These are phyloP conservation scores for Clarias magur DNA, from an alignment of 2,113 vertebrate species.

Conservation along the genomic window DNA sequence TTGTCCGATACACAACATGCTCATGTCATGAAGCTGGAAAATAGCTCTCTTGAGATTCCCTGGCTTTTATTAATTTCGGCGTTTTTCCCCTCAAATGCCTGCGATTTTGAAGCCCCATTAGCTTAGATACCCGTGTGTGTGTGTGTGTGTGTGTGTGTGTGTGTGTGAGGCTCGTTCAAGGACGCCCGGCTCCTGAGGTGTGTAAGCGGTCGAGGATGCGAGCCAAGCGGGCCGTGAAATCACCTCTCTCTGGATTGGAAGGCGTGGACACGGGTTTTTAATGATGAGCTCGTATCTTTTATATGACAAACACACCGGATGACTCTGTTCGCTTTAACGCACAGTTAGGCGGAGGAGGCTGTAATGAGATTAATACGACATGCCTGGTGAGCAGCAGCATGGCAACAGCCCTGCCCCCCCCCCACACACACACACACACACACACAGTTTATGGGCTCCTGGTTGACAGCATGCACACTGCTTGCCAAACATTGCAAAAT, in stretches of 20 bases:
- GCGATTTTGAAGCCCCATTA: constrained; percentile 74
- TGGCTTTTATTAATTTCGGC: constrained; percentile 59
- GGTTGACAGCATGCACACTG: not conserved
- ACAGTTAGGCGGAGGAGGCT: constrained; percentile 67
- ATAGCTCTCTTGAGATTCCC: not conserved
- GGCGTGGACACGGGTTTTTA: constrained; percentile 78
- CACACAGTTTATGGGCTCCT: not conserved
- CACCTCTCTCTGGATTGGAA: constrained; percentile 76
- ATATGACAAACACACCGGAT: constrained; percentile 75
- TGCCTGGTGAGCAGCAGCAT: constrained; percentile 48
- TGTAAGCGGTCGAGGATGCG: constrained; percentile 56
- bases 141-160: constrained; percentile 53
- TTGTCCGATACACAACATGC: not conserved
- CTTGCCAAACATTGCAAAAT: not conserved
- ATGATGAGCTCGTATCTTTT: constrained; percentile 76
- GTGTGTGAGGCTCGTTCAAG: constrained; percentile 40
- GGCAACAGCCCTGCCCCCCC: not conserved
- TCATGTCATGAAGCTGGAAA: not conserved
- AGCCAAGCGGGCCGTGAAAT: constrained; percentile 74
- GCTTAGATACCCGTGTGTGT: constrained; percentile 53
- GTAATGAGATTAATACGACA: constrained; percentile 69
- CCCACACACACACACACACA: not conserved
- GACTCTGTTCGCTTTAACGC: constrained; percentile 73
- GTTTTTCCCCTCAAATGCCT: constrained; percentile 62
- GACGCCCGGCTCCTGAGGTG: constrained; percentile 45